Conservation (phyloP, 2,888 invertebrate genomes). For the Aleiodes alternator region DNA sequence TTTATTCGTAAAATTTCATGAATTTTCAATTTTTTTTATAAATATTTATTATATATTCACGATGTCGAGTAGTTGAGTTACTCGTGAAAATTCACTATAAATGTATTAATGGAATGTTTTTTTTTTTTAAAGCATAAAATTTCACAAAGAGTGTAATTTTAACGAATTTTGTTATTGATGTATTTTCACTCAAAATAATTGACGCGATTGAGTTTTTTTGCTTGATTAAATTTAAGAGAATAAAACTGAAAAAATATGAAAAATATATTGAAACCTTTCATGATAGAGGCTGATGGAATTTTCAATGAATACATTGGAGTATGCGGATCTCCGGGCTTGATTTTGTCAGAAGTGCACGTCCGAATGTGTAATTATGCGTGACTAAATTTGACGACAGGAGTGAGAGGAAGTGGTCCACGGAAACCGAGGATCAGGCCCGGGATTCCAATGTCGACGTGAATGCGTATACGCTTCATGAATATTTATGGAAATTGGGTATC, state of each 20-base stretch:
- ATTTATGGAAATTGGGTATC: conserved; percentile 47
- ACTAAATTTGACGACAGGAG: conserved; percentile 25
- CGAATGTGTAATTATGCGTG: conserved; percentile 42
- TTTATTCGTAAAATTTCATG: conserved; percentile 22
- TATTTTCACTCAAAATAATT: no score
- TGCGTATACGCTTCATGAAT: conserved; percentile 40
- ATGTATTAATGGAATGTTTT: no score
- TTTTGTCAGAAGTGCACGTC: conserved; percentile 18
- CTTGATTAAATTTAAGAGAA: background rate
- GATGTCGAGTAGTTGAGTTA: conserved; percentile 4
- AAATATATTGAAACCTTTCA: background rate
- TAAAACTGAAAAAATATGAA: background rate
- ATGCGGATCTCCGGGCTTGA: conserved; percentile 19
- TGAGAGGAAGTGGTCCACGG: conserved; percentile 10
- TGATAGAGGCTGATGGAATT: background rate
- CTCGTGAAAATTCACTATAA: no score
- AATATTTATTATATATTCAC: conserved; percentile 46
- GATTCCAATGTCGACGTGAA: conserved; percentile 12
- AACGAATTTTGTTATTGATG: no score
- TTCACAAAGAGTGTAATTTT: no score
- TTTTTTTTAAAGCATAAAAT: no score
- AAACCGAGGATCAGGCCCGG: conserved; percentile 19
- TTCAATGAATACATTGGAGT: conserved; percentile 15
- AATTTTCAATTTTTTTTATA: conserved; percentile 42
- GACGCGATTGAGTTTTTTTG: background rate